phyloP scores from a whole-genome alignment of 2,888 invertebrate genomes.

The Alloplasta piceator region DNA sequence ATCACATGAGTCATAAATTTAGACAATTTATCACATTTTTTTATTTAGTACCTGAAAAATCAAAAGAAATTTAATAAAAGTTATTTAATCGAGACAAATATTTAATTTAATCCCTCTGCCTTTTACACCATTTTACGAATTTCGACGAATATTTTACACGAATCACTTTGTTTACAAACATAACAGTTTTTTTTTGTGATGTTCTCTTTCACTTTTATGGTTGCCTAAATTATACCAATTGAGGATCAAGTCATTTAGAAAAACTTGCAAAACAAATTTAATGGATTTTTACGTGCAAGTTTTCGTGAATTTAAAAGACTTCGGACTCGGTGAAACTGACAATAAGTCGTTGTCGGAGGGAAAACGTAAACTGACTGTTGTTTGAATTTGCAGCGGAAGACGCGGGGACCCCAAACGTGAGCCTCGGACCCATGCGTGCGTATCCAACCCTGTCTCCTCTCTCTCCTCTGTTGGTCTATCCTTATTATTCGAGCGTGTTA shows the following conservation, averaged over 20 bases:
- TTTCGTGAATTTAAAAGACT: conserved; percentile 1
- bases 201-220: not conserved
- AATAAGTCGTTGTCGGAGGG: conserved; percentile 65
- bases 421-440: conserved; percentile 81
- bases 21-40: not conserved
- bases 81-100: not conserved
- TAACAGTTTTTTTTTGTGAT: not conserved
- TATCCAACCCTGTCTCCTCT: conserved; percentile 83
- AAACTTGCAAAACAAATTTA: not conserved
- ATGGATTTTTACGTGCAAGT: not conserved
- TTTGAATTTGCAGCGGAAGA: conserved; percentile 76
- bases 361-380: conserved; percentile 69
- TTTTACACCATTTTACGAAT: not conserved
- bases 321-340: not conserved
- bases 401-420: conserved; percentile 78
- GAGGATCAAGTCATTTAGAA: not conserved
- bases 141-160: too few relatives aligned
- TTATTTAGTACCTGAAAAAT: not conserved
- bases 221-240: not conserved
- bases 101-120: not conserved
- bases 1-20: not conserved
- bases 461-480: conserved; percentile 71
- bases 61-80: not conserved
- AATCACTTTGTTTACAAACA: conserved; percentile 19
- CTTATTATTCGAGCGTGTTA: conserved; percentile 83